Base-by-base conservation (phyloP, 2,113 vertebrate species). In the Oreochromis aureus region DNA sequence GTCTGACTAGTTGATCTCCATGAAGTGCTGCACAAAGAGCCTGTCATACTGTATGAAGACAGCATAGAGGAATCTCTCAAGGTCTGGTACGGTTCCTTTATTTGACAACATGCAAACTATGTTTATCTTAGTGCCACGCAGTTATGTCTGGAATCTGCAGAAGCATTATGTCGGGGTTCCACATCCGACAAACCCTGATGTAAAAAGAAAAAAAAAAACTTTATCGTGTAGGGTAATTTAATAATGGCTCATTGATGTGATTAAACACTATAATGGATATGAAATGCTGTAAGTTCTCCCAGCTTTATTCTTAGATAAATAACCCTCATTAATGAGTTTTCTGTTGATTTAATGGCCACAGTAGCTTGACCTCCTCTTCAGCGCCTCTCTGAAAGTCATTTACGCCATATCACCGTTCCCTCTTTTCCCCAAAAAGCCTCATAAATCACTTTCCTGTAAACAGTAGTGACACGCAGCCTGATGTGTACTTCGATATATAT, bases 391-490 rank as follows among this genome's bases (percentile, higher is more conserved):
- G 83, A 94, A 87, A 93, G 81, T 88, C 86, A 81, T 81, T 93
- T 84, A 91, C 55, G 88, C 85, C 87, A 73, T 93, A 93, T 94
- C 89, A 88, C 76, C 82, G 80, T 90, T 95, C 82, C 63, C 66
- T 90, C 81, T 82, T 87, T 85, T 84, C 79, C 84, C 79, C 82
- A 94, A 84, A 96, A 93, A 93, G 91, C 91, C 94, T 91, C 96
- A 97, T 97, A 96, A 97, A 97, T 97, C 96, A 97, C 92, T 92
- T 94, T 95, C 90, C 92, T 96, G 95, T 96, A 97, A 97, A 96
- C 95, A 97, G 92, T 88, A 92, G 94, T 97, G 96, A 97, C 96
- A 95, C 82, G 13, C 82, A 94, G 93, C 91, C 95, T 91, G 96
- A 96, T 97, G 95, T 96, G 93, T 95, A 95, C 91, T 92, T 95